Percentiles rank a stretch among this genome's conserved stretches.
These are phyloP conservation scores for Rhogogaster chlorosoma DNA, from an alignment of 2,888 invertebrate species.

Conservation along the genomic window DNA sequence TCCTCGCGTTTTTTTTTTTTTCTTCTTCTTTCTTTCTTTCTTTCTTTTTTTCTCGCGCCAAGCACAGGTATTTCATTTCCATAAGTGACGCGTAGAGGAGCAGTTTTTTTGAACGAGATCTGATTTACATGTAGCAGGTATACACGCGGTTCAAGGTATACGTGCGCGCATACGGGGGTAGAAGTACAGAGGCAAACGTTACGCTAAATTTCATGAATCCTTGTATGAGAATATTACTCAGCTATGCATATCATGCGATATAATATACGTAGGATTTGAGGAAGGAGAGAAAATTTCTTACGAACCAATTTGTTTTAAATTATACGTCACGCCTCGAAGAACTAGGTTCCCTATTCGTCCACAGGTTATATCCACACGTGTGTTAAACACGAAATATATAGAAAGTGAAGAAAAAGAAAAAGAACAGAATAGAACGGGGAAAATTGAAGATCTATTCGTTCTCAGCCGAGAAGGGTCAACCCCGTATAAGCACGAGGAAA, in stretches of 20 bases:
- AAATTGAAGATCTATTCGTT: slow-evolving; percentile 8
- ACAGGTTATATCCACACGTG: not conserved
- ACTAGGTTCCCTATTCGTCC: not conserved
- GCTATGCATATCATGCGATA: not conserved
- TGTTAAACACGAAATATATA: not conserved
- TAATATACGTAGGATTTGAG: not conserved
- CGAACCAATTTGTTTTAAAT: slow-evolving; percentile 18
- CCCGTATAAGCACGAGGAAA: not conserved
- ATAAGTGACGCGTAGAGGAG: not conserved
- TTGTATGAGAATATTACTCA: not conserved
- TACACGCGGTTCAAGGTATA: too few species aligned
- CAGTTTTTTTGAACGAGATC: not conserved
- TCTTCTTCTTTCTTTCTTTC: not conserved
- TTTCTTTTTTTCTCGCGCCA: not conserved
- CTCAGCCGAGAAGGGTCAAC: slow-evolving; percentile 3
- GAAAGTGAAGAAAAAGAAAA: not conserved
- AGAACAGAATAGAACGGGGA: not conserved
- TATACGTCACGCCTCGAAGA: not conserved
- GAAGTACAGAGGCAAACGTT: not conserved
- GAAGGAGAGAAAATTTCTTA: not conserved
- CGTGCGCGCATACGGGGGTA: too few species aligned
- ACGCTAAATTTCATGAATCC: slow-evolving; percentile 11
- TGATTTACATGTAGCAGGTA: not conserved
- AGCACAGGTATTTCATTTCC: slow-evolving; percentile 9
- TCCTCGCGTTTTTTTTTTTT: not conserved